Percentiles rank a stretch among this genome's conserved stretches.
phyloP scores from a whole-genome alignment of 2,888 invertebrate genomes.

The Drosophila engyochracea region DNA sequence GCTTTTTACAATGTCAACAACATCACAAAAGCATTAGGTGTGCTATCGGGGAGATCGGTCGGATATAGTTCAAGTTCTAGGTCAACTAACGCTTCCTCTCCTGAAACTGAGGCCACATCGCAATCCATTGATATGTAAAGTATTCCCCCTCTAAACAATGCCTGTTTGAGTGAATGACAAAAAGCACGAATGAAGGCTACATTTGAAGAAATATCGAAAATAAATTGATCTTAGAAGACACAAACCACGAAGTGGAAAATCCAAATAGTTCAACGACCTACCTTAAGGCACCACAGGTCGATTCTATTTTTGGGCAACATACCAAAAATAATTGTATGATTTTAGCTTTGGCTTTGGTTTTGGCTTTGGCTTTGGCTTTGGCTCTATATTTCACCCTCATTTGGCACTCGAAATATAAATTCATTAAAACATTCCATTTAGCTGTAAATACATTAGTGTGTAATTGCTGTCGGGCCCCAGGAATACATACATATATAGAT shows the following conservation, averaged over 20 bases:
- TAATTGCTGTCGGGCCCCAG: constrained; percentile 60
- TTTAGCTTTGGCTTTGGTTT: not conserved
- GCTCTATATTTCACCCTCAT: constrained; percentile 37
- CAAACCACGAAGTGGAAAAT: not conserved
- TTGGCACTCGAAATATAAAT: constrained; percentile 59
- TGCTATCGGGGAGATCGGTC: constrained; percentile 40
- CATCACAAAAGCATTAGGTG: constrained; percentile 21
- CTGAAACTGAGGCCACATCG: constrained; percentile 32
- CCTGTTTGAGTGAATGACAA: not conserved
- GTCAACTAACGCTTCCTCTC: constrained; percentile 68
- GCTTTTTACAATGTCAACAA: constrained; percentile 5
- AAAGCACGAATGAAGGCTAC: not conserved
- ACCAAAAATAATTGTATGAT: constrained; percentile 4
- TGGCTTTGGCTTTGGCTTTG: not conserved
- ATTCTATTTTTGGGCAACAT: constrained; percentile 19
- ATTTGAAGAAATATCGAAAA: constrained; percentile 24
- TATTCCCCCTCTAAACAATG: not conserved
- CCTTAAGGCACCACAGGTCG: constrained; percentile 45
- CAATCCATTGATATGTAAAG: constrained; percentile 57
- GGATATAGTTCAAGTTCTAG: constrained; percentile 72
- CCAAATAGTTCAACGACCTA: constrained; percentile 67
- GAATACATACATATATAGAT: constrained; percentile 24
- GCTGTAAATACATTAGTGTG: constrained; percentile 69
- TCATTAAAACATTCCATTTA: constrained; percentile 80
- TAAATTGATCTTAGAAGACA: constrained; percentile 41